Base-by-base conservation (phyloP, 2,797 vertebrate genomes). In the Champsocephalus gunnari region DNA sequence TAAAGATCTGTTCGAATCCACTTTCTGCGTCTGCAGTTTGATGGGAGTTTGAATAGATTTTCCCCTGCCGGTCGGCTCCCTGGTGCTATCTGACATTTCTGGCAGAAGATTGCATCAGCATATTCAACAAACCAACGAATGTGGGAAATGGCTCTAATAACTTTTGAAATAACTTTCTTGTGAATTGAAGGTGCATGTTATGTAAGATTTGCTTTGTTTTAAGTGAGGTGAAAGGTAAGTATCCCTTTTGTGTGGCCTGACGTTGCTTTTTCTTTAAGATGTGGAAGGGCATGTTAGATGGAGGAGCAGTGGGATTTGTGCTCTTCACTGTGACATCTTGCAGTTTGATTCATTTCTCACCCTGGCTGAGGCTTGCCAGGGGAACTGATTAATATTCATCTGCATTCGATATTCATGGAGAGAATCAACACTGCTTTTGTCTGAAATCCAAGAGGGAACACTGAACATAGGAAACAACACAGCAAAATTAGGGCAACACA, bases 381-480 rank as follows among this genome's bases (percentile, higher is more conserved):
- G 79, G 77, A 87, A 66, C 78, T 69, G 73, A 90, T 89, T 89
- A 89, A 86, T 85, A 92, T 92, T 87, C 71, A 87, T 85, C 80
- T 65, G 83, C 50, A 85, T 89, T 81, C 73, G 69, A 85, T 87
- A 84, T 90, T 90, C 85, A 87, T 82, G 79, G 73, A 44, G 71
- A 69, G 71, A 80, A 86, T 85, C 80, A 75, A 80, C 80, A 71
- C 53, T 53, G 60, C 56, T 50, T 79, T 87, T 77, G 73, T 84
- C 69, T 79, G 67, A 66, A 81, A 83, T 79, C 69, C 79, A 87
- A 71, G 53, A 61, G 75, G 78, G 73, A 79, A 75, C 48, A 13
- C 55, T 64, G 65, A 79, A 83, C 78, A 83, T 59, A 48, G 60
- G 63, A 73, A 83, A 81, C 76, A 88, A 81, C 77, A 80, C 82